These are phyloP conservation scores for Diarsia brunnea DNA, from an alignment of 2,888 invertebrate species.

Conservation along the genomic window DNA sequence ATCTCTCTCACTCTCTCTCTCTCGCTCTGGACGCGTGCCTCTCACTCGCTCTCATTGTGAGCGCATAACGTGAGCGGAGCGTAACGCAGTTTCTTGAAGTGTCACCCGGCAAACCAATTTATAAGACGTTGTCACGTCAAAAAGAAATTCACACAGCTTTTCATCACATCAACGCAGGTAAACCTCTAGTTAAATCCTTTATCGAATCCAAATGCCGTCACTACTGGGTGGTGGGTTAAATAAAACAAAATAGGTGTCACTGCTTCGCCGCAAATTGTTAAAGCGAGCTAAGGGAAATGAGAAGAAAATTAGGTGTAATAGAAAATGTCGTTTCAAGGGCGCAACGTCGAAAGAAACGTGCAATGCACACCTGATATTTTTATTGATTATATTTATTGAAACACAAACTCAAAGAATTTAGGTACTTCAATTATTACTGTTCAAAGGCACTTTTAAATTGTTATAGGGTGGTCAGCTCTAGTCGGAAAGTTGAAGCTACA, in stretches of 20 bases:
- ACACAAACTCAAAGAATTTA: neutral
- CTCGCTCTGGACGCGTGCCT: too few relatives aligned
- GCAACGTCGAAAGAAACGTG: conserved; percentile 7
- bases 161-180: too few relatives aligned
- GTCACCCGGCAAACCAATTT: too few relatives aligned
- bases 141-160: too few relatives aligned
- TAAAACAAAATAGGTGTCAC: conserved; percentile 30
- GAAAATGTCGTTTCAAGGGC: conserved; percentile 26
- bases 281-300: conserved; percentile 50
- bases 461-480: neutral
- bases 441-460: neutral
- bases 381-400: neutral
- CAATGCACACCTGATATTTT: conserved; percentile 9
- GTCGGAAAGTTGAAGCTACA: neutral
- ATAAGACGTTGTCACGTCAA: too few relatives aligned
- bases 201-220: conserved; percentile 9
- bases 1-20: too few relatives aligned
- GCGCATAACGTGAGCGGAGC: too few relatives aligned
- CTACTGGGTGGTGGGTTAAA: conserved; percentile 1
- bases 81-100: too few relatives aligned
- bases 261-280: conserved; percentile 38
- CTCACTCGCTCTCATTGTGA: too few relatives aligned
- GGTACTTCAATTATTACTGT: neutral
- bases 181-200: conserved; percentile 13
- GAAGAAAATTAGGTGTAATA: conserved; percentile 43